Evolutionary conservation across 2,113 vertebrate genomes (phyloP), one percentile per base, ranked within the genome.

Genomic region (Hippocampus barbouri): DNA sequence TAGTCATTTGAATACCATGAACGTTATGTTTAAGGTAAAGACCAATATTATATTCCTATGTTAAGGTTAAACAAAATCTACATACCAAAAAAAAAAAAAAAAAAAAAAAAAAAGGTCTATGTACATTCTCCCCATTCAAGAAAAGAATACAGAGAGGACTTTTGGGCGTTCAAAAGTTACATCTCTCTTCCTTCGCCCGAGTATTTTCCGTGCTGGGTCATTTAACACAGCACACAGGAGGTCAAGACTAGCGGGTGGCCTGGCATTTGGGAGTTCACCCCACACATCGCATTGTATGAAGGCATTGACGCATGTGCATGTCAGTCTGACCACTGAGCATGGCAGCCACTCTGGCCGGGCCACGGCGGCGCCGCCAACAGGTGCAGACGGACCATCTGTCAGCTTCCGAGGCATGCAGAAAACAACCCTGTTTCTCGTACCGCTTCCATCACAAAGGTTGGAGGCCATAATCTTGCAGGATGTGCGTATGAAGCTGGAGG

Each of bases 21-120:
- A 92, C 91, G 72, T 86, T 84, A 91, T 82, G 87, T 92, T 92
- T 93, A 90, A 92, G 93, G 91, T 94, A 90, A 94, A 93, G 92
- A 93, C 84, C 86, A 89, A 84, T 93, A 89, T 84, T 92, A 93
- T 91, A 91, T 89, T 79, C 71, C 87, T 92, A 86, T 87, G 88
- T 89, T 77, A 88, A 83, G 77, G 74, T 89, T 93, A 34, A 30
- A 56, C 21, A 89, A 92, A 89, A 78, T 81, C 93, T 93, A 88
- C 74, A 85, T 83, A 86, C 78, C 79, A 51, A 49, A 49, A 18
- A 82, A 93, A 94, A 94, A 92, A 91, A 87, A 90, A 95, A n/a
- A 51, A 49, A 49, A 18, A 82, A 93, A 94, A 94, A 92, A 91
- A 87, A 90, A 95, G 93, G 93, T 92, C 84, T 95, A 96, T 96